Base-by-base conservation (phyloP, 1,140 invertebrate species). In the Drosophila mayri region DNA sequence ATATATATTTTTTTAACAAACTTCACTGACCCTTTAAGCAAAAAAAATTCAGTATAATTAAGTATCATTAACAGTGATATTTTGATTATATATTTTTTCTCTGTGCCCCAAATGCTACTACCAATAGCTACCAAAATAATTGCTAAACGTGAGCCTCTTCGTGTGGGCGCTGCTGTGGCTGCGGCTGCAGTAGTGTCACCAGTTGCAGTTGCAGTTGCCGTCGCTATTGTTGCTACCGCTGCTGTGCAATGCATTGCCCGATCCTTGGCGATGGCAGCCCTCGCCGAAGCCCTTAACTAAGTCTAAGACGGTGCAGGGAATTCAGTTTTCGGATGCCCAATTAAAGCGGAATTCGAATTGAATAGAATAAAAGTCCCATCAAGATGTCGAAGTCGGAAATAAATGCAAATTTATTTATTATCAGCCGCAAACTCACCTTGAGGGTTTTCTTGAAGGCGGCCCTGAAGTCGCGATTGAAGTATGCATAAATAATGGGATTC, bases 401-500 rank as follows among this genome's bases (percentile, higher is more conserved):
- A 55, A 90, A 81, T 66, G 92, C 84, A 61, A 87, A n/a, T n/a
- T n/a, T n/a, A n/a, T n/a, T n/a, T n/a, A n/a, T n/a, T n/a, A n/a
- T n/a, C 47, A 55, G 47, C n/a, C 63, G 96, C 32, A 76, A 85
- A 86, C 86, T 97, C 70, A 96, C 96, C 93, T 98, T 97, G 70
- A 99, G 95, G 2, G 97, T 98, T 91, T 97, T 97, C 92, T 97
- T 96, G 94, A 99, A 99, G 2, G 98, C 98, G 43, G 95, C 96
- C 67, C 98, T 94, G 93, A 99, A 99, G 92, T 99, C 98, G 44
- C 97, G 94, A 93, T 99, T 99, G 94, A 99, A 99, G 93, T 99
- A 99, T 18, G 98, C 98, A 94, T 99, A 99, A 90, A 99, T 98
- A 65, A 99, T 94, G 1, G 98, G 98, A 93, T 99, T 99, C 22